A percentile compares a stretch with the other conserved stretches of the same genome.
Evolutionary conservation across 1,140 invertebrate genomes (phyloP).

Genomic region (Trinorchestia longiramus): DNA sequence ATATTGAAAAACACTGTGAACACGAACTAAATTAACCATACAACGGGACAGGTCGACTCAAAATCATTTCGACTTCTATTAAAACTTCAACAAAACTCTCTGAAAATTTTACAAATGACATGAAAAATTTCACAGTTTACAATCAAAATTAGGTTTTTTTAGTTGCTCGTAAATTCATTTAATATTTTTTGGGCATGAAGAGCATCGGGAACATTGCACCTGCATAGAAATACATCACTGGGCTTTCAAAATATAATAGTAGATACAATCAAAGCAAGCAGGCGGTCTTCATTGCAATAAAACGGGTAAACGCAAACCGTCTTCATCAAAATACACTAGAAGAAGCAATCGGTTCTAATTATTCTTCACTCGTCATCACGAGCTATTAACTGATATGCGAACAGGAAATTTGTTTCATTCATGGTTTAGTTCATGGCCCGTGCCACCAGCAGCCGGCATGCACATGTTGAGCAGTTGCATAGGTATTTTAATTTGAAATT

Average conservation of each 20-base stretch:
- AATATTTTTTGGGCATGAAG: background rate
- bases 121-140: background rate
- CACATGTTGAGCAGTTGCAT: background rate
- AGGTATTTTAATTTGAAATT: background rate
- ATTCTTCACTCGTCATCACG: background rate
- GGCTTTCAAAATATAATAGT: no score
- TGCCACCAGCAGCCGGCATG: background rate
- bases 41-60: no score
- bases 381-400: background rate
- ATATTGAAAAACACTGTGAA: background rate
- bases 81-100: background rate
- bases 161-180: background rate
- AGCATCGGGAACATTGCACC: background rate
- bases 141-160: background rate
- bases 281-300: background rate
- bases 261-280: background rate
- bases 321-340: background rate
- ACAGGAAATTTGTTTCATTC: background rate
- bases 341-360: background rate
- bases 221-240: no score
- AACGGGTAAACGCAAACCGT: background rate
- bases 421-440: background rate
- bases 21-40: background rate
- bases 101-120: background rate
- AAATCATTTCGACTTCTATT: no score